Base-by-base conservation (phyloP, 2,888 invertebrate species). In the Rotaria macrura region DNA sequence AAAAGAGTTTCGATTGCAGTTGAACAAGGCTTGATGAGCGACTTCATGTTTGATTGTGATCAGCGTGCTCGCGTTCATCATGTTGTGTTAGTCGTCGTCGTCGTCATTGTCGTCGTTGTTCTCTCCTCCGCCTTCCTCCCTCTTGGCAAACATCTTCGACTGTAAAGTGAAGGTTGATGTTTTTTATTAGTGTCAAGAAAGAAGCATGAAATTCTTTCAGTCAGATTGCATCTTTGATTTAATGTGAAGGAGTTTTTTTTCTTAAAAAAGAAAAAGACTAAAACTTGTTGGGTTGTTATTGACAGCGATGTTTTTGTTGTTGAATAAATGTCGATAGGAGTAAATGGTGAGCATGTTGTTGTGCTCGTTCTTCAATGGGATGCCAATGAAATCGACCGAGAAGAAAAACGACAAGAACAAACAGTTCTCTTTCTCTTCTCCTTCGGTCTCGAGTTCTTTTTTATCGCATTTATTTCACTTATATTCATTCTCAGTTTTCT, bases 261-360 rank as follows among this genome's bases (percentile, higher is more conserved):
- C 25, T 52, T 52, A 6, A 2, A 23, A 7, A 7, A 14, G 6
- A 12, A 20, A 65, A 6, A 34, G 14, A 34, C 17, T 65, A 17
- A 34, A 23, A 54, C 20, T 23, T 54, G 54, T 54, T 65, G 5
- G 65, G 65, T 65, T 34, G 65, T 65, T 65, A 65, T 65, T 65
- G 29, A 65, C 65, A 65, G 29, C 65, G 65, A 65, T 65, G 65
- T 65, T 65, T 65, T 65, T 65, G 65, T 65, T 65, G 55, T 34
- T 38, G 54, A 25, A 25, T 54, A 25, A 25, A 25, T 7, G 54
- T 17, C 10, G 34, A 54, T 54, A 25, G 9, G 10, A 5, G 54
- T 17, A 4, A 34, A 65, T 20, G 34, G 65, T n/a, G 29, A 57
- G 55, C 55, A 57, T 65, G 65, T 65, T 65, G 6, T 29, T 65